Evolutionary conservation across 2,113 vertebrate species (phyloP), one percentile per base, ranked within the genome.

Genomic region (Antechinus stuartii): DNA sequence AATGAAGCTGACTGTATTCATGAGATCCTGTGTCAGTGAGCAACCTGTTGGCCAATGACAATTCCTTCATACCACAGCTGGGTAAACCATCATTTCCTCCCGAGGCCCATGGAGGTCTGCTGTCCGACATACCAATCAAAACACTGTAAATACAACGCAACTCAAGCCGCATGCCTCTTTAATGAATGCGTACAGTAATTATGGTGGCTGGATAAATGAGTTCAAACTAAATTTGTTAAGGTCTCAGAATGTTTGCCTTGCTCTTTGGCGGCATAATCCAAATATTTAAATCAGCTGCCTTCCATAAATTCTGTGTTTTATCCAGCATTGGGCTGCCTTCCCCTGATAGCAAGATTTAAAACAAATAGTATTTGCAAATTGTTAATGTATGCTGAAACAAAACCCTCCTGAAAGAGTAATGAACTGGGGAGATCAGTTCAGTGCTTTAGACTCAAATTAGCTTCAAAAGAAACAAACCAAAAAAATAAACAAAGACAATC

Each of bases 281-380:
- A 98, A 98, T 98, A 98, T 98, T 98, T 97, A 98, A 98, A 97
- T 96, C 94, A 94, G 54, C 90, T 97, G 91, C 76, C 91, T 97
- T 92, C 0, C 94, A 68, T 84, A 97, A 98, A 98, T 96, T 97
- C 96, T 95, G 76, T 56, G 8, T 97, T 97, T 98, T 95, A 98
- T 91, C 25, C 91, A 95, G 92, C 95, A 96, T 97, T 94, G 95
- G 57, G 92, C 93, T 92, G 90, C 93, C 1, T 49, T 97, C 93
- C 92, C 57, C 92, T 95, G 96, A 97, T 54, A 97, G 94, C 54
- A 94, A 98, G 55, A 96, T 94, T 93, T 96, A 97, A 96, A 96
- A 92, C 97, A 98, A 98, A 98, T 94, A 90, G 35, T 95, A 97
- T 97, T 98, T 98, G 94, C 90, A 97, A 96, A 97, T 52, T 97